phyloP scores from a whole-genome alignment of 2,888 invertebrate genomes.

The Odontothrips loti region DNA sequence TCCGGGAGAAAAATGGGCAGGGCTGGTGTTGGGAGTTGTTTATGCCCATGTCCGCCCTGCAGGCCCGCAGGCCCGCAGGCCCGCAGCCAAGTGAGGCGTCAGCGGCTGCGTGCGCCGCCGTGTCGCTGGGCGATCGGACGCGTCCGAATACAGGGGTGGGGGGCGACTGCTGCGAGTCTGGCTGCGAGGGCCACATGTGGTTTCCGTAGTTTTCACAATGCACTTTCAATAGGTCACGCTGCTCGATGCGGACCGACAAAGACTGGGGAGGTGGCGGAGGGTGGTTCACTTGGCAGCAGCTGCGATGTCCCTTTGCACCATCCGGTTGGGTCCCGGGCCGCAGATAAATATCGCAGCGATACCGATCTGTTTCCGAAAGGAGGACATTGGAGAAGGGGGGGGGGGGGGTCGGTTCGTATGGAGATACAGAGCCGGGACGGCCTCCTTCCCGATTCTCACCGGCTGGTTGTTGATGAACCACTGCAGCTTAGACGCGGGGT shows the following conservation, averaged over 20 bases:
- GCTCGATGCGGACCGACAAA: not conserved
- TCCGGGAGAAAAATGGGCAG: not conserved
- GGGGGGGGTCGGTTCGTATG: no score
- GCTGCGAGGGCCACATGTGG: no score
- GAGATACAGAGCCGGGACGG: not conserved
- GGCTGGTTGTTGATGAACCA: slow-evolving; percentile 53
- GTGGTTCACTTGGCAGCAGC: not conserved
- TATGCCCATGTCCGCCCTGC: not conserved
- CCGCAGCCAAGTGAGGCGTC: no score
- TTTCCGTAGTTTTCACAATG: no score
- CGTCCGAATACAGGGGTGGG: no score
- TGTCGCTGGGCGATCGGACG: no score
- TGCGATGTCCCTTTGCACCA: not conserved
- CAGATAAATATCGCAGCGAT: not conserved
- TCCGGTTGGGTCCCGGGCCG: not conserved
- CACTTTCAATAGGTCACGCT: no score
- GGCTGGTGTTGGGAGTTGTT: slow-evolving; percentile 19
- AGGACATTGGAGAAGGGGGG: not conserved
- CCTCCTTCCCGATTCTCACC: slow-evolving; percentile 42
- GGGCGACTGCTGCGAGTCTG: no score
- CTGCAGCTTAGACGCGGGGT: slow-evolving; percentile 49
- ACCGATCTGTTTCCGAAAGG: not conserved
- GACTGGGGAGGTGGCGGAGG: not conserved
- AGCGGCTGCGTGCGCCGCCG: no score
- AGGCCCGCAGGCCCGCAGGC: not conserved